A percentile compares a stretch with the other conserved stretches of the same genome.
Conservation (phyloP, 2,797 vertebrate species). For the Schizopygopsis pylzovi region DNA sequence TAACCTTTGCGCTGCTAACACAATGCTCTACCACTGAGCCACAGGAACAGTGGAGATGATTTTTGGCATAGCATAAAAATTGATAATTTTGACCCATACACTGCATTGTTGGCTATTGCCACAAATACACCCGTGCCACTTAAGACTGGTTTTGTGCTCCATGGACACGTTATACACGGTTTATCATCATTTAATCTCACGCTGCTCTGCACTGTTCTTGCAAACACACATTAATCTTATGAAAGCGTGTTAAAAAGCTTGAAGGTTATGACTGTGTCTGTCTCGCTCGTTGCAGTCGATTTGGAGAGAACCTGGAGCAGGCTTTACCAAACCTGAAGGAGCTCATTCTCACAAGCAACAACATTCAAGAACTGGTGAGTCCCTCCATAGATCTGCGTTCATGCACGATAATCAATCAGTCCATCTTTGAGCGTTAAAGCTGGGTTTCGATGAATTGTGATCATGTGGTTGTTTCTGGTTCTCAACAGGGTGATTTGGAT, state of each 20-base stretch:
- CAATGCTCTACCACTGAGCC: no score
- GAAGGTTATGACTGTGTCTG: neutral
- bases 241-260: neutral
- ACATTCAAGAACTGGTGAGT: constrained; percentile 94
- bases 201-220: neutral
- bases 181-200: no score
- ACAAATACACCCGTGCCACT: neutral
- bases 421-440: neutral
- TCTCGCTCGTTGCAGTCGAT: constrained; percentile 77
- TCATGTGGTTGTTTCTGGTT: constrained; percentile 38
- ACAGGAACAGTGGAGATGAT: neutral
- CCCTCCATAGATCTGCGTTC: neutral
- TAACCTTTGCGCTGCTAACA: no score
- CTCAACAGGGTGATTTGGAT: constrained; percentile 90
- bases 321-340: constrained; percentile 86
- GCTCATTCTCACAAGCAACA: constrained; percentile 95
- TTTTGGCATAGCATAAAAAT: neutral
- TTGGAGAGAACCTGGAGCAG: constrained; percentile 92
- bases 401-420: neutral
- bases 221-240: neutral
- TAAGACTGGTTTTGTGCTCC: neutral
- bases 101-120: neutral
- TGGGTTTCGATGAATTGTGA: neutral
- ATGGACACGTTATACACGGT: no score
- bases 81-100: neutral